phyloP scores from a whole-genome alignment of 1,140 invertebrate species.

The Drosophila yakuba region DNA sequence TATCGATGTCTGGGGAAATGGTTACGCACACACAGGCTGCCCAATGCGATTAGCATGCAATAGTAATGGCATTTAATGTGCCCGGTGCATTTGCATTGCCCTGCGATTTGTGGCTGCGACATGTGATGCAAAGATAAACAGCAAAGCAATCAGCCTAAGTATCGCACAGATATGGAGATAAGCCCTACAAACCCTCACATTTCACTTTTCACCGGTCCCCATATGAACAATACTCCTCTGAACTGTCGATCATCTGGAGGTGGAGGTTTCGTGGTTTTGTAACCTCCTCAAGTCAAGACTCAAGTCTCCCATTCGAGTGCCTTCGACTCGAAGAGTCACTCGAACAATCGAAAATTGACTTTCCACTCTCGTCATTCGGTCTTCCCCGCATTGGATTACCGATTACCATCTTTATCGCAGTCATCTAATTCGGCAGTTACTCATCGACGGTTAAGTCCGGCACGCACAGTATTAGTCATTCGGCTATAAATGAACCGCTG shows the following conservation, averaged over 20 bases:
- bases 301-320: constrained; percentile 6
- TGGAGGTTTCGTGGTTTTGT: constrained; percentile 15
- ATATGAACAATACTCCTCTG: constrained; percentile 21
- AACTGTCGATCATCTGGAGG: constrained; percentile 13
- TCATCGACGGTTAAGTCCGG: constrained; percentile 30
- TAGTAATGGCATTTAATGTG: constrained; percentile 47
- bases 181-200: constrained; percentile 14
- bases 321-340: constrained; percentile 1
- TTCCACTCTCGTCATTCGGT: constrained; percentile 9
- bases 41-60: constrained; percentile 50
- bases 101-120: constrained; percentile 42
- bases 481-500: neutral
- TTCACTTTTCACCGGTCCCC: neutral
- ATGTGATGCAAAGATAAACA: constrained; percentile 53
- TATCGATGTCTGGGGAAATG: constrained; percentile 16
- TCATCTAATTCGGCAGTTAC: constrained; percentile 29
- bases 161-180: constrained; percentile 27
- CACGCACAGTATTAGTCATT: constrained; percentile 55
- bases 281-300: constrained; percentile 22
- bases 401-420: constrained; percentile 15
- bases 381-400: constrained; percentile 29
- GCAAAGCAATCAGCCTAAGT: constrained; percentile 55
- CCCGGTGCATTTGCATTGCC: constrained; percentile 29
- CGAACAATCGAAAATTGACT: constrained; percentile 20
- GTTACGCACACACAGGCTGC: constrained; percentile 37